Evolutionary conservation across 1,140 invertebrate species (phyloP).

Genomic region (Frieseomelitta varia): DNA sequence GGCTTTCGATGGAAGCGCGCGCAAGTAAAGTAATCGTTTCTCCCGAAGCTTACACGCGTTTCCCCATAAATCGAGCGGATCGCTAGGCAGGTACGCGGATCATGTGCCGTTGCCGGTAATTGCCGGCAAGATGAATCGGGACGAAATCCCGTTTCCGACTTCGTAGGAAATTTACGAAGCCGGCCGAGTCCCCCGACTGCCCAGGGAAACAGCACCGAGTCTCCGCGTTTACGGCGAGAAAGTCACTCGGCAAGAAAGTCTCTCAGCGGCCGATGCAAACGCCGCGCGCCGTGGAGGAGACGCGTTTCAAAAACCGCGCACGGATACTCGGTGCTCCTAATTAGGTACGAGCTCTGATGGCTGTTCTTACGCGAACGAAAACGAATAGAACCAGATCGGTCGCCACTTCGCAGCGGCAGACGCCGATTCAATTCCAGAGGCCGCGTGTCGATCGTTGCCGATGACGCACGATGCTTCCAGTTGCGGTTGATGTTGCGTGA

Average conservation of each 20-base stretch:
- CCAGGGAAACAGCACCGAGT: neutral
- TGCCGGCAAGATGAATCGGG: constrained; percentile 69
- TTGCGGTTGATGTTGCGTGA: too few species aligned
- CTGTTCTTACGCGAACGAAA: constrained; percentile 65
- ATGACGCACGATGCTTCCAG: too few species aligned
- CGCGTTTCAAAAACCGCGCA: constrained; percentile 54
- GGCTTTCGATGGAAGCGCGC: constrained; percentile 48
- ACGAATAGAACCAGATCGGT: constrained; percentile 54
- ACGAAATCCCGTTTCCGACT: constrained; percentile 69
- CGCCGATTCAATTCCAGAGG: neutral
- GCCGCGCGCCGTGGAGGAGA: neutral
- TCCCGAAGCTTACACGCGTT: constrained; percentile 50
- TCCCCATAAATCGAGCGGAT: constrained; percentile 62
- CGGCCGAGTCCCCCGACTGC: neutral
- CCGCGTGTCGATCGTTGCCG: neutral
- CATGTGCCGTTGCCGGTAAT: constrained; percentile 67
- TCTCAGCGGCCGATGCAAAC: constrained; percentile 55
- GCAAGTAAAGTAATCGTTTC: constrained; percentile 61
- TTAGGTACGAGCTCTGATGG: constrained; percentile 60
- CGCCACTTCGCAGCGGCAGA: constrained; percentile 15
- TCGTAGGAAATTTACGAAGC: constrained; percentile 69
- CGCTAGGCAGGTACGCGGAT: constrained; percentile 59
- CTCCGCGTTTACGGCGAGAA: constrained; percentile 69
- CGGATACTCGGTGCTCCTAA: constrained; percentile 57
- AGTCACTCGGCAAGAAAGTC: constrained; percentile 65